These are phyloP conservation scores for Asteroscopus sphinx DNA, from an alignment of 2,888 invertebrate species.

Conservation along the genomic window DNA sequence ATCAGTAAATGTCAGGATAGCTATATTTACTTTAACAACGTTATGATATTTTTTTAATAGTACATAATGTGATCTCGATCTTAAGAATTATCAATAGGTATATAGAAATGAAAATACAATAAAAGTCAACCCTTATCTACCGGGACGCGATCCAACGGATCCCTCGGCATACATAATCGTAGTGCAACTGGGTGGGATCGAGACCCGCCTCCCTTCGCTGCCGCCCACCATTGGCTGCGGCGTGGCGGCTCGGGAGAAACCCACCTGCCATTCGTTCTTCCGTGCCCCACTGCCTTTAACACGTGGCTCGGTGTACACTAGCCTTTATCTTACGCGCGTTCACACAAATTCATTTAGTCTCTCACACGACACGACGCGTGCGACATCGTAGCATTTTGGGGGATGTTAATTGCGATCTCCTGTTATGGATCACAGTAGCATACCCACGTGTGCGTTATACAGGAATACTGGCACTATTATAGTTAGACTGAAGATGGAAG, in stretches of 20 bases:
- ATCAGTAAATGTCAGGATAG: slow-evolving; percentile 1
- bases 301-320: slow-evolving; percentile 75
- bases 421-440: slow-evolving; percentile 82
- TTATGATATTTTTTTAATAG: slow-evolving; percentile 22
- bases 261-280: slow-evolving; percentile 75
- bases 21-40: not conserved
- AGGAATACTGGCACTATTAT: slow-evolving; percentile 82
- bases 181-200: slow-evolving; percentile 73
- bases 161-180: slow-evolving; percentile 73
- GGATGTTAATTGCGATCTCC: slow-evolving; percentile 79
- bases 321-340: slow-evolving; percentile 86
- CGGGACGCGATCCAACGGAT: slow-evolving; percentile 59
- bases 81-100: slow-evolving; percentile 28
- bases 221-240: slow-evolving; percentile 74
- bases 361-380: slow-evolving; percentile 84
- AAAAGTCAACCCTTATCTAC: slow-evolving; percentile 75
- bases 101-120: slow-evolving; percentile 57
- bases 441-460: slow-evolving; percentile 80
- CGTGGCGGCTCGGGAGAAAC: slow-evolving; percentile 67
- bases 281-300: slow-evolving; percentile 73
- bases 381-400: slow-evolving; percentile 81
- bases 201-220: slow-evolving; percentile 71
- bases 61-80: slow-evolving; percentile 4
- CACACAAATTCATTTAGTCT: slow-evolving; percentile 85
- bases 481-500: slow-evolving; percentile 81